Conservation (phyloP, 2,888 invertebrate genomes). For the Drosophila subquinaria region DNA sequence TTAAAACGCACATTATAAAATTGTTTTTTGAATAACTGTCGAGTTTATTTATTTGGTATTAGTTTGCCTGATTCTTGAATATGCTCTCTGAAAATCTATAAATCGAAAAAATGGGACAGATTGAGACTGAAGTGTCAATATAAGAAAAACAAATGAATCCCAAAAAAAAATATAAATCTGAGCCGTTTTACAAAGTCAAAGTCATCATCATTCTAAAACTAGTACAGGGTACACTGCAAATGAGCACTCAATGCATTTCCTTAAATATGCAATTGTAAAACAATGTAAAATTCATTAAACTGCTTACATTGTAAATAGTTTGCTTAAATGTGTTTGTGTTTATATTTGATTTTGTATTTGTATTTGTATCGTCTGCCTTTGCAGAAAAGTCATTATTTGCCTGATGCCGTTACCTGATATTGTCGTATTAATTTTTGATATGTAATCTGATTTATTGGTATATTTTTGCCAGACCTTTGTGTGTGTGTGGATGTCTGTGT, state of each 20-base stretch:
- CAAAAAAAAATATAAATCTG: not conserved
- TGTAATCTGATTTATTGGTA: conserved; percentile 56
- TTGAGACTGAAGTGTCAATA: too few relatives aligned
- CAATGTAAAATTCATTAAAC: conserved; percentile 49
- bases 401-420: conserved; percentile 42
- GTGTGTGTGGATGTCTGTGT: conserved; percentile 18
- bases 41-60: too few relatives aligned
- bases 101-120: too few relatives aligned
- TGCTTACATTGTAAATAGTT: conserved; percentile 27
- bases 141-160: too few relatives aligned
- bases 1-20: too few relatives aligned
- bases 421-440: conserved; percentile 60
- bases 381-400: conserved; percentile 57
- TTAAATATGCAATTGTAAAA: conserved; percentile 35
- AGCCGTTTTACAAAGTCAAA: not conserved
- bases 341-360: conserved; percentile 8
- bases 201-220: not conserved
- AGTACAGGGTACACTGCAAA: conserved; percentile 17
- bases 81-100: too few relatives aligned
- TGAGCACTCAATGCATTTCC: conserved; percentile 29
- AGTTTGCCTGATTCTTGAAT: too few relatives aligned
- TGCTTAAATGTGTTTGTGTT: not conserved
- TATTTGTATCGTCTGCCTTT: conserved; percentile 5
- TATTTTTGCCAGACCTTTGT: conserved; percentile 44
- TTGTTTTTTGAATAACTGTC: too few relatives aligned